Evolutionary conservation across 2,888 invertebrate species (phyloP).

Genomic region (Apoda limacodes): DNA sequence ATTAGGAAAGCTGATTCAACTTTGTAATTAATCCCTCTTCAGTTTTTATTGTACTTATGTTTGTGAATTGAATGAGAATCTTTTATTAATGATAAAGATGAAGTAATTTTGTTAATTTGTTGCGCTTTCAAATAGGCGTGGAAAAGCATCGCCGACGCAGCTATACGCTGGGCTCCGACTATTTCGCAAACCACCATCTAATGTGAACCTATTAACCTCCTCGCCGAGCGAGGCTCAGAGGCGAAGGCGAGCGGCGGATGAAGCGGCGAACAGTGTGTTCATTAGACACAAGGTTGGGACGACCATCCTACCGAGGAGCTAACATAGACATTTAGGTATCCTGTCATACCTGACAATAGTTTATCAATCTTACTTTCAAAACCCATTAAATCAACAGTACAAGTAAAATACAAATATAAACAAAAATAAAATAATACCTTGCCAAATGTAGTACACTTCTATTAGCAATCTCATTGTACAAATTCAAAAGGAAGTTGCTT

Average conservation of each 20-base stretch:
- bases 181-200: constrained; percentile 68
- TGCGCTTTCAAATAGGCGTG: constrained; percentile 56
- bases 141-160: constrained; percentile 53
- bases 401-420: constrained; percentile 27
- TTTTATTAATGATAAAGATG: constrained; percentile 4
- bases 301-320: constrained; percentile 45
- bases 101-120: constrained; percentile 29
- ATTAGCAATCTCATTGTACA: constrained; percentile 67
- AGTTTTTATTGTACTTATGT: too few relatives aligned
- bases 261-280: constrained; percentile 56
- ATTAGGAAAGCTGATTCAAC: too few relatives aligned
- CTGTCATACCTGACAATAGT: constrained; percentile 22
- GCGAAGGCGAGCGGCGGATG: constrained; percentile 67
- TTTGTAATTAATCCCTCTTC: constrained; percentile 3
- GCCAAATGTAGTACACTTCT: constrained; percentile 68
- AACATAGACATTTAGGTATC: too few relatives aligned
- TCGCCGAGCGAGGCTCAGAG: constrained; percentile 54
- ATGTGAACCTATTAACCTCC: constrained; percentile 71
- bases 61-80: too few relatives aligned
- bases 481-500: constrained; percentile 60
- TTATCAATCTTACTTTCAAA: constrained; percentile 28
- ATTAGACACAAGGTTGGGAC: constrained; percentile 64
- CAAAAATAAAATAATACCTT: constrained; percentile 55
- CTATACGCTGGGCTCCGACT: constrained; percentile 40
- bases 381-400: constrained; percentile 32